Evolutionary conservation across 1,140 invertebrate species (phyloP), one percentile per base, ranked within the genome.

Genomic region (Thaumatotibia leucotreta): DNA sequence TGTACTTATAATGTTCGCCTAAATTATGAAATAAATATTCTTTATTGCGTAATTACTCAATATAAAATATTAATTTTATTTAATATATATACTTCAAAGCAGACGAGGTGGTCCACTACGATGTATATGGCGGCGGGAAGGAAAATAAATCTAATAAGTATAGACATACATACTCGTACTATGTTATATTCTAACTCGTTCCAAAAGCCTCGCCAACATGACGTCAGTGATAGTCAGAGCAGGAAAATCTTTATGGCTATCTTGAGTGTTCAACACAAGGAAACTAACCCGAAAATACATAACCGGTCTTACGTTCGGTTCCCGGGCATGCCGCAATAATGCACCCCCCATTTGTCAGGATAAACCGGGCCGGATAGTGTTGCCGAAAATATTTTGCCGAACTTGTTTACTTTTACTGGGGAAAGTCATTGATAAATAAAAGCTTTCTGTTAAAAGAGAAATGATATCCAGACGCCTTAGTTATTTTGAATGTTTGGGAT

Each of bases 301-400:
- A 24, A 50, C 69, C 68, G 74, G 80, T 69, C 79, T 74, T 77
- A 76, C 69, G 67, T 72, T 80, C 71, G 63, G 75, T 78, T 72
- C 68, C 52, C 68, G 65, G 67, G 73, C 77, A 80, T 75, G 75
- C 79, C 77, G 79, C 84, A 88, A 86, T 88, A 86, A 84, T 82
- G 74, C 82, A 74, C 63, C 67, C 62, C 61, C 79, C 84, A 88
- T 88, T 88, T 83, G 79, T 88, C 86, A 86, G 80, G 86, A 85
- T 88, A 88, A 85, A 82, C 76, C 78, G 76, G 64, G 75, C 61
- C 72, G 75, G 76, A 70, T 76, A 69, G 66, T 71, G 72, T 79
- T 76, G 66, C 72, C 74, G 66, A 70, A 78, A 83, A 84, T 84
- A 85, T 86, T 84, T 84, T 67, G 70, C 67, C 63, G 69, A 80